Base-by-base conservation (phyloP, 2,797 vertebrate genomes). In the Manis crassicaudata region DNA sequence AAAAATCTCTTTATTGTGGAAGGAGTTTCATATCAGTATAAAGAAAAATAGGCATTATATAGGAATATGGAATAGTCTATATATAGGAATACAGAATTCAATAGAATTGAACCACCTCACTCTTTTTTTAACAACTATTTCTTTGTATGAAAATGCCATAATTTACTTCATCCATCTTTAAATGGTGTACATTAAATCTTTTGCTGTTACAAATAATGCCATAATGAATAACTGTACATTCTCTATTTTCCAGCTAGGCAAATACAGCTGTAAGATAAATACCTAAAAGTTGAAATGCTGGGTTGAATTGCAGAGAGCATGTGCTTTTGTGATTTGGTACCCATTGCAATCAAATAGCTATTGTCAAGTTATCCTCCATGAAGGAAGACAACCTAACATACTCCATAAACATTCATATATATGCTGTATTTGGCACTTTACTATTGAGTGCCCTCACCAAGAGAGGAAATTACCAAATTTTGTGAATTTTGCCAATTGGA, bases 111-210 rank as follows among this genome's bases (percentile, higher is more conserved):
- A 65, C 27, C 79, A 58, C 23, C 16, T 83, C 5, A n/a, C 46
- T 93, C 14, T 73, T 96, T 93, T 87, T 90, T 63, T 54, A 94
- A 80, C 8, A 68, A 89, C 86, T 94, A 79, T 75, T 82, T 56
- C 37, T 50, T 14, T 70, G 14, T 35, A 87, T 79, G 43, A 67
- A 95, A 89, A 94, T 68, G 72, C 25, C 54, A 46, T 82, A 40
- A 89, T 93, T 90, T 75, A 52, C 58, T 83, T 84, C 54, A 72
- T 76, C 16, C 54, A 72, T 76, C 16, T 35, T 37, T 89, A 91
- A 88, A 75, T 79, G 29, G 88, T 62, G 23, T 14, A 77, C 40
- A 77, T 92, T 85, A 82, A 72, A 77, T 90, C 32, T 92, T 96
- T 81, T 85, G 20, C 56, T 90, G 20, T 85, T 85, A 56, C 16